phyloP scores from a whole-genome alignment of 2,888 invertebrate genomes.

The Ennomos quercinarius region DNA sequence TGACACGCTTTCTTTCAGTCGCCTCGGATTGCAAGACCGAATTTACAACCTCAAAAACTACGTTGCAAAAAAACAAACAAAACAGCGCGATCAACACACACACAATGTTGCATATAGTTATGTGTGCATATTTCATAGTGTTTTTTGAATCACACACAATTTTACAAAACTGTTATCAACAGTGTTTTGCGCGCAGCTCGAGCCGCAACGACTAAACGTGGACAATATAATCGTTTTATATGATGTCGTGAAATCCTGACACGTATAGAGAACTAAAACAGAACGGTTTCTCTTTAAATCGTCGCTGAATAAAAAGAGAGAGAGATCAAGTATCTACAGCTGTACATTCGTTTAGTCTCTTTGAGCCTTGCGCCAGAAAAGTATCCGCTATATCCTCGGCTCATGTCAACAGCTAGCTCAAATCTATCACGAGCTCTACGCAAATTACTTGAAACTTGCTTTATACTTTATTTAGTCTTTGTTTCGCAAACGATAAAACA shows the following conservation, averaged over 20 bases:
- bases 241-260: conserved; percentile 11
- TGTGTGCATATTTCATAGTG: no score
- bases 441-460: conserved; percentile 42
- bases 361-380: conserved; percentile 34
- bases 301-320: conserved; percentile 49
- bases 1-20: no score
- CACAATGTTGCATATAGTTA: no score
- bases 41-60: no score
- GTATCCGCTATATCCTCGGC: conserved; percentile 21
- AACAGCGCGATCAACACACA: no score
- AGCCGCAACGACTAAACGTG: no score
- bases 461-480: conserved; percentile 37
- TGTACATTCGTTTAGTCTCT: conserved; percentile 48
- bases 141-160: no score
- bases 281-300: conserved; percentile 48
- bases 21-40: no score
- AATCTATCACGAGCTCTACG: conserved; percentile 46
- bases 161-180: no score
- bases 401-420: conserved; percentile 40
- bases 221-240: no score
- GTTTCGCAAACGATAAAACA: conserved; percentile 36
- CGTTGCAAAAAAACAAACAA: no score
- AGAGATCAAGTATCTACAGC: conserved; percentile 49
- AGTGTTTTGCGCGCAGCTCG: no score
- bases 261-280: conserved; percentile 14